Evolutionary conservation across 2,797 vertebrate species (phyloP), one percentile per base, ranked within the genome.

Genomic region (Limosa lapponica): DNA sequence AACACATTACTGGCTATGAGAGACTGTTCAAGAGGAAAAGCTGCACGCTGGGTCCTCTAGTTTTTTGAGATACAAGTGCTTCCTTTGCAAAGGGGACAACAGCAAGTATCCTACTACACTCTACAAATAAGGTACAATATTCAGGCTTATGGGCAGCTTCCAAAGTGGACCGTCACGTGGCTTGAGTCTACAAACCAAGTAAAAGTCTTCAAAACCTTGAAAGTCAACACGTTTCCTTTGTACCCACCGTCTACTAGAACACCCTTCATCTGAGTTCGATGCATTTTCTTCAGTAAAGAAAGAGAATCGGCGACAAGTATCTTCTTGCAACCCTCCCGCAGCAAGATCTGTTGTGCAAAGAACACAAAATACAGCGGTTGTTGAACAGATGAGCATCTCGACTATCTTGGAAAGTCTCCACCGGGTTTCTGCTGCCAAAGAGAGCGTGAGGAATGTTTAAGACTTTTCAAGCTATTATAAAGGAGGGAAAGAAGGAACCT

Each of bases 281-380:
- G 99, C 99, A 99, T 99, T 97, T 99, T 99, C 98, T 99, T 99
- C 59, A 99, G 97, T 73, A 99, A 98, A 4, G 99, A 99, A n/a
- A 99, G 98, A 5, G 99, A 99, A 95, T 99, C 99, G 0, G 99
- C 99, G 79, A 99, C 99, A 8, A 99, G 98, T 82, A 99, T 99
- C 98, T 99, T 99, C 98, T 99, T 99, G 98, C 99, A 99, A 6
- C 99, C 99, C 96, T 99, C 99, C 65, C 99, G 98, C 91, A 99
- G 97, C 70, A 99, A 97, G 95, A 99, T 99, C 99, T 99, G 93
- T 80, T 49, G 37, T 11, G 81, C 61, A 96, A 67, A 92, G 64
- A 79, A 90, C 34, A 86, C 22, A 70, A 62, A 82, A 65, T 11
- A 49, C 30, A 55, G 34, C 0, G 0, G 39, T 11, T 62, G 32